phyloP scores from a whole-genome alignment of 2,113 vertebrate genomes.

The Pardalotus punctatus region DNA sequence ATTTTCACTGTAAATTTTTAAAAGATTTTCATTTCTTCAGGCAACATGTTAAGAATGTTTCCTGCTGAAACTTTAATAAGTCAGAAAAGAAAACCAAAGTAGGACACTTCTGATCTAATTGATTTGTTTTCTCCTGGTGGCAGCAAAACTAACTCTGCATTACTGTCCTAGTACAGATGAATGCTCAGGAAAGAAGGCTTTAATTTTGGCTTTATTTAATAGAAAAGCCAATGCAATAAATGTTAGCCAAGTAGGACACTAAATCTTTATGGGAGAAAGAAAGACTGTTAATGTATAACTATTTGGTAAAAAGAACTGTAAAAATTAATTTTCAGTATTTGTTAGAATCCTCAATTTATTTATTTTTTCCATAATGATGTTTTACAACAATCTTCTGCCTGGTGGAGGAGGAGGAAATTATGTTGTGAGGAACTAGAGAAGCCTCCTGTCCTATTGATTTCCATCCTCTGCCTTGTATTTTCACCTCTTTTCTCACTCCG shows the following conservation, averaged over 20 bases:
- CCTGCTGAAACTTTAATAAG: constrained; percentile 39
- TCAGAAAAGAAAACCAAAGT: constrained; percentile 15
- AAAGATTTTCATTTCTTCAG: background rate
- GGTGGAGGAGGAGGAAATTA: background rate
- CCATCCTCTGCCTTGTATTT: background rate
- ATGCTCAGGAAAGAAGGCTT: background rate
- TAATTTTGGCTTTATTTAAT: background rate
- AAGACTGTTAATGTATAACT: background rate
- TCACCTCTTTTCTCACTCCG: background rate
- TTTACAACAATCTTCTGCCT: background rate
- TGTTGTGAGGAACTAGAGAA: background rate
- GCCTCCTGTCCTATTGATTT: background rate
- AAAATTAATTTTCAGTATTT: background rate
- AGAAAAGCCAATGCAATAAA: background rate
- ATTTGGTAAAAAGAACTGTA: background rate
- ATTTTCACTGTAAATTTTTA: background rate
- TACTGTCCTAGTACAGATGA: background rate
- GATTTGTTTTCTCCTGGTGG: constrained; percentile 19
- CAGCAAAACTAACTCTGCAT: background rate
- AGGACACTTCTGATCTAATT: constrained; percentile 34
- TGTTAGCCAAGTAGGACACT: background rate
- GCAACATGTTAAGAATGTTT: background rate
- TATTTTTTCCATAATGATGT: background rate
- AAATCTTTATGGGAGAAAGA: background rate
- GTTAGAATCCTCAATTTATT: background rate